Percentiles rank a stretch among this genome's conserved stretches.
phyloP scores from a whole-genome alignment of 2,113 vertebrate species.

The Cephalopterus ornatus region DNA sequence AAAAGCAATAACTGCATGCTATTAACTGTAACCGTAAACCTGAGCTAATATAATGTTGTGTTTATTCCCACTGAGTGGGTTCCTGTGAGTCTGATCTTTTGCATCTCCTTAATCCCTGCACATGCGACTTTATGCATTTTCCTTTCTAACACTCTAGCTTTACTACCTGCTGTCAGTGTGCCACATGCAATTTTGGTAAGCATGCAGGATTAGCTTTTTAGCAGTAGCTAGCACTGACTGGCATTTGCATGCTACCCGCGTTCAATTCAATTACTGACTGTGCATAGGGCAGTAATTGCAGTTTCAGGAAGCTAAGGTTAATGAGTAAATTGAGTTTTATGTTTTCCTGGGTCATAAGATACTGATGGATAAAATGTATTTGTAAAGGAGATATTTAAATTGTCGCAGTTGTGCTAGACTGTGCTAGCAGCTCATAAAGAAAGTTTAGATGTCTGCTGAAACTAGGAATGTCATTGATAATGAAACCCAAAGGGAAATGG shows the following conservation, averaged over 20 bases:
- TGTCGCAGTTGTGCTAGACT: not conserved
- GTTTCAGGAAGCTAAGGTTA: constrained; percentile 41
- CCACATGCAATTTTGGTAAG: not conserved
- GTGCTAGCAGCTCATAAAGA: not conserved
- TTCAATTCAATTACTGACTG: constrained; percentile 9
- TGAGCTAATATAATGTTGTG: not conserved
- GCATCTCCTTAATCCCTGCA: not conserved
- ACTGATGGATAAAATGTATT: not conserved
- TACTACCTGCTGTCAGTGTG: not conserved
- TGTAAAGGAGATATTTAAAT: not conserved
- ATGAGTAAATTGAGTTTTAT: constrained; percentile 40
- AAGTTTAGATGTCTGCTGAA: not conserved
- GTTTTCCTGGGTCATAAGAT: not conserved
- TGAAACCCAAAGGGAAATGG: not conserved
- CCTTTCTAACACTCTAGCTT: not conserved
- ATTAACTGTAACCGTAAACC: not conserved
- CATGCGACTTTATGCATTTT: not conserved
- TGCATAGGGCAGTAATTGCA: constrained; percentile 16
- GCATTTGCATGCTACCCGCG: not conserved
- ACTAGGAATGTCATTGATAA: not conserved
- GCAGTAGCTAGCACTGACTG: not conserved
- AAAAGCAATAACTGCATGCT: not conserved
- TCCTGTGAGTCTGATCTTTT: not conserved
- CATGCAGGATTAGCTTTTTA: not conserved
- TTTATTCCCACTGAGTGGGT: not conserved